phyloP scores from a whole-genome alignment of 1,140 invertebrate genomes.

The Neodiprion pinetum region DNA sequence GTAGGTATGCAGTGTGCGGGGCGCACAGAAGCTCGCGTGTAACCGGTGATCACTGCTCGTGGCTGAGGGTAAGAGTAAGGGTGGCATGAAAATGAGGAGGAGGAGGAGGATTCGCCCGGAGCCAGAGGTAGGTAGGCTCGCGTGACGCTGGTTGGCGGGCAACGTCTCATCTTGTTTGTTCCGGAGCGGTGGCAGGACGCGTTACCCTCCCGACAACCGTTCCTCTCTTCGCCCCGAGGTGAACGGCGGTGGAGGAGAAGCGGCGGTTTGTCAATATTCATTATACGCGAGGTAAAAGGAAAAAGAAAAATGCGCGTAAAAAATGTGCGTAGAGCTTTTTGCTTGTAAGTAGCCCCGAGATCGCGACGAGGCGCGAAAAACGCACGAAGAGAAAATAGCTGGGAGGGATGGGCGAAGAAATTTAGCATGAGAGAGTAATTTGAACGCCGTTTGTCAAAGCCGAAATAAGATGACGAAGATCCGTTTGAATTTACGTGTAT shows the following conservation, averaged over 20 bases:
- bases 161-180: constrained; percentile 48
- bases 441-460: no score
- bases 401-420: constrained; percentile 2
- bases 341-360: constrained; percentile 26
- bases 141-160: constrained; percentile 23
- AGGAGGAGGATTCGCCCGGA: constrained; percentile 21
- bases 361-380: constrained; percentile 15
- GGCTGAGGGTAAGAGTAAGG: constrained; percentile 15
- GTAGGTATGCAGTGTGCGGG: neutral
- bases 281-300: constrained; percentile 32
- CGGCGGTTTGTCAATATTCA: constrained; percentile 46
- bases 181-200: constrained; percentile 36
- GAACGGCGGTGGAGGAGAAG: neutral
- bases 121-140: constrained; percentile 31
- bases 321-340: constrained; percentile 17
- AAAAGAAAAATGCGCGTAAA: constrained; percentile 25
- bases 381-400: neutral
- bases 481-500: no score
- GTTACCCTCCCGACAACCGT: constrained; percentile 34
- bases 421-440: neutral
- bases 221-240: constrained; percentile 15
- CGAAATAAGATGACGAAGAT: no score
- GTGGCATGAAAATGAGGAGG: neutral
- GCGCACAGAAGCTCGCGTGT: neutral
- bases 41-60: neutral